Conservation (phyloP, 2,113 vertebrate species). For the Takifugu flavidus region DNA sequence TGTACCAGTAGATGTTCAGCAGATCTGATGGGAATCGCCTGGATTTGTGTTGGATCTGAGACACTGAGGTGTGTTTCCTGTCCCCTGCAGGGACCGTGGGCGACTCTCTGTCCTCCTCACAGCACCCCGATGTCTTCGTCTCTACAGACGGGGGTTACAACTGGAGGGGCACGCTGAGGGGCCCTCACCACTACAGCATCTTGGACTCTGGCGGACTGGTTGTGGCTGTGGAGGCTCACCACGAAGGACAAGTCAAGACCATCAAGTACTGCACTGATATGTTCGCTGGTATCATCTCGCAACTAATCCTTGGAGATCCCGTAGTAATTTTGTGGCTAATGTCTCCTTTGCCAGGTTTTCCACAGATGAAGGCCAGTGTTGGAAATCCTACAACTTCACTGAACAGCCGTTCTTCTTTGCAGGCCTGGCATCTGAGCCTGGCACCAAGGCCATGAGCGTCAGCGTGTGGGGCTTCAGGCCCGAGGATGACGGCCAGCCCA, state of each 20-base stretch:
- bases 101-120: slow-evolving; percentile 70
- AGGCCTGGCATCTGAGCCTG: slow-evolving; percentile 75
- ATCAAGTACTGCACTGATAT: slow-evolving; percentile 67
- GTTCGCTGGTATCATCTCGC: not conserved
- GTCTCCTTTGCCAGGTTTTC: slow-evolving; percentile 69
- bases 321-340: not conserved
- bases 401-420: slow-evolving; percentile 77
- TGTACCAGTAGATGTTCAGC: not conserved
- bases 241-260: slow-evolving; percentile 65
- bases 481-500: slow-evolving; percentile 71
- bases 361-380: slow-evolving; percentile 80
- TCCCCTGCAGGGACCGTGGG: slow-evolving; percentile 72
- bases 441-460: slow-evolving; percentile 77
- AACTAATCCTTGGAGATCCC: not conserved
- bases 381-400: slow-evolving; percentile 78
- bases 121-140: slow-evolving; percentile 74
- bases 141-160: slow-evolving; percentile 78
- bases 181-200: slow-evolving; percentile 78
- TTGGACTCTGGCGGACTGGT: slow-evolving; percentile 79
- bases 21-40: no score
- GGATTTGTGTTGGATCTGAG: no score
- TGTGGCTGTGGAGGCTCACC: slow-evolving; percentile 74
- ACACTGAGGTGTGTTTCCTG: not conserved
- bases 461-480: slow-evolving; percentile 79
- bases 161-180: slow-evolving; percentile 72